phyloP scores from a whole-genome alignment of 2,888 invertebrate species.

The Glaucopsyche alexis region DNA sequence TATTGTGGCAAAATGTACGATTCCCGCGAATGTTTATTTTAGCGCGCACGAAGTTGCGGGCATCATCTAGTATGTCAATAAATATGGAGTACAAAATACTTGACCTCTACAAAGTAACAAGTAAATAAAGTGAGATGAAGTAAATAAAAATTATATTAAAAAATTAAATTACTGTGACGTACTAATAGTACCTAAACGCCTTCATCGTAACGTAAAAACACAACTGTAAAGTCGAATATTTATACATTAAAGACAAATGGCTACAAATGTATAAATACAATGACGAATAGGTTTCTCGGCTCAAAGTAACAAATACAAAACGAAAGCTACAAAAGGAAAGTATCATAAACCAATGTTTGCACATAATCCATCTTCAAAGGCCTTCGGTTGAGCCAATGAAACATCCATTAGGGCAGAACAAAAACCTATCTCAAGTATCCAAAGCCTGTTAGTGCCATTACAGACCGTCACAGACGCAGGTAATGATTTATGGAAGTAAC shows the following conservation, averaged over 20 bases:
- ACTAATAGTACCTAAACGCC: no score
- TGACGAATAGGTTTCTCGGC: not conserved
- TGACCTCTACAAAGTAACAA: no score
- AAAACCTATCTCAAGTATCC: slow-evolving; percentile 26
- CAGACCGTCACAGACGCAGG: slow-evolving; percentile 46
- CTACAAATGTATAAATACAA: not conserved
- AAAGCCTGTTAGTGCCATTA: slow-evolving; percentile 31
- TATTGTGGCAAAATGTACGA: no score
- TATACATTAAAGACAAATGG: not conserved
- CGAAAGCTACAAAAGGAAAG: slow-evolving; percentile 1
- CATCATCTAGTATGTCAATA: no score
- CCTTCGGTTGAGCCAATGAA: slow-evolving; percentile 22
- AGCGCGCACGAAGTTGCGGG: no score
- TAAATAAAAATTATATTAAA: no score
- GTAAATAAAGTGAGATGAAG: no score
- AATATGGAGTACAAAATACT: no score
- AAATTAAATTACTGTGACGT: no score
- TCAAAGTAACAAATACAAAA: not conserved
- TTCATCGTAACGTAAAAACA: no score
- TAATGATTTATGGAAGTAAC: slow-evolving; percentile 69
- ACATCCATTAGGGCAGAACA: slow-evolving; percentile 28
- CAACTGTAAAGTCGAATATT: no score
- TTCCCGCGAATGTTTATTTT: no score
- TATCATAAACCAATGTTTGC: slow-evolving; percentile 25
- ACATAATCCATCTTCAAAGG: slow-evolving; percentile 26